Evolutionary conservation across 2,888 invertebrate species (phyloP).

Genomic region (Cheilosia vernalis): DNA sequence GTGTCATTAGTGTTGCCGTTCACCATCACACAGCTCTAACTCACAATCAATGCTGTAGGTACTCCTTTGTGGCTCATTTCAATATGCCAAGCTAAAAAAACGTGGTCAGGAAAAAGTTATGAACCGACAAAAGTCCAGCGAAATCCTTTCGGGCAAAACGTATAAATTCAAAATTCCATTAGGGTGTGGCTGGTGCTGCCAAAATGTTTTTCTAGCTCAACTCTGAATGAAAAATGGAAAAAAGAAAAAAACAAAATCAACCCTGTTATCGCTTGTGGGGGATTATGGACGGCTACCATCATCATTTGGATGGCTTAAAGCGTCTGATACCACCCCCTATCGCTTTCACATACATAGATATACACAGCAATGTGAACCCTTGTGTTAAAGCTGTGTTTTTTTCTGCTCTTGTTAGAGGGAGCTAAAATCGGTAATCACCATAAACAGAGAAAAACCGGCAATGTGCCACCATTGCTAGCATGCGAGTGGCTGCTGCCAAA

Average conservation of each 20-base stretch:
- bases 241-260: constrained; percentile 25
- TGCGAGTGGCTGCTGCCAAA: constrained; percentile 68
- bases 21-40: constrained; percentile 45
- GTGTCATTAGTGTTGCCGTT: constrained; percentile 40
- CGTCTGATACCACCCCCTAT: constrained; percentile 66
- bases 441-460: constrained; percentile 22
- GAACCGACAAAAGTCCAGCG: constrained; percentile 25
- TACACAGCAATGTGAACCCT: constrained; percentile 39
- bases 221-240: constrained; percentile 20
- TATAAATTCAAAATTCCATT: constrained; percentile 45
- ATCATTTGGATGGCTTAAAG: constrained; percentile 72
- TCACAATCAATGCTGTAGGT: constrained; percentile 44
- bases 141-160: constrained; percentile 43
- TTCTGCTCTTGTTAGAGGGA: not conserved
- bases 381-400: constrained; percentile 47
- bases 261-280: constrained; percentile 60
- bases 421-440: constrained; percentile 68
- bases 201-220: constrained; percentile 35
- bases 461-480: constrained; percentile 40
- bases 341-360: constrained; percentile 26
- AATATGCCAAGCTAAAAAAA: constrained; percentile 20
- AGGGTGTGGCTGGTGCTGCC: constrained; percentile 67
- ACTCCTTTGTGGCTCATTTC: constrained; percentile 59
- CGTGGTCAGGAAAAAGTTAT: constrained; percentile 5
- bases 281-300: constrained; percentile 67